Conservation (phyloP, 2,113 vertebrate genomes). For the Cercopithecus mona region DNA sequence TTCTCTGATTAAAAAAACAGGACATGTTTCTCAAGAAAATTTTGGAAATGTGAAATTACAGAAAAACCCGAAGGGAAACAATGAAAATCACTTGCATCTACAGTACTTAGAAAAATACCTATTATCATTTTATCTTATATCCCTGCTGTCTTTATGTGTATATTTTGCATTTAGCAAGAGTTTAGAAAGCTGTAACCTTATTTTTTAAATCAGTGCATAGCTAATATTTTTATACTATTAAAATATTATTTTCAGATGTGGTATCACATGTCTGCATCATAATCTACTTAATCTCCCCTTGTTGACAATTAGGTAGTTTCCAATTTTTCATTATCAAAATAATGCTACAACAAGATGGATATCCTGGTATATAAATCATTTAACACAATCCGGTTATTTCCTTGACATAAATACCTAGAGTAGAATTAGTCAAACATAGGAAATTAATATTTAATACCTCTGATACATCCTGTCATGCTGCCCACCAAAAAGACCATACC, state of each 20-base stretch:
- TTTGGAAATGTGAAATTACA: constrained; percentile 35
- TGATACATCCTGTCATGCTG: background rate
- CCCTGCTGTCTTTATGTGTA: background rate
- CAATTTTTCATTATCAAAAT: constrained; percentile 14
- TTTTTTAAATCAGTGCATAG: background rate
- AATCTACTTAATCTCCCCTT: background rate
- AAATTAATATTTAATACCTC: constrained; percentile 33
- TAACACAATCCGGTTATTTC: background rate
- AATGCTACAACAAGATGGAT: background rate
- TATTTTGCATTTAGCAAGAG: background rate
- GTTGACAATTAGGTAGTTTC: constrained; percentile 41
- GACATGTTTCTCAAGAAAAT: background rate
- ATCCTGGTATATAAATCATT: background rate
- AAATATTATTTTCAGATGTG: constrained; percentile 6
- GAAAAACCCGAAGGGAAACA: constrained; percentile 50
- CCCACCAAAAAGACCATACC: background rate
- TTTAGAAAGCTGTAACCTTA: background rate
- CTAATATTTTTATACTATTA: background rate
- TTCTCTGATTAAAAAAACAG: constrained; percentile 33
- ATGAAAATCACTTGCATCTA: background rate
- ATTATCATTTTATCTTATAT: background rate
- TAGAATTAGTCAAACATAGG: background rate
- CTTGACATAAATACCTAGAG: background rate
- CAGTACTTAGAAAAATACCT: background rate
- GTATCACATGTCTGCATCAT: background rate